A percentile compares a stretch with the other conserved stretches of the same genome.
Evolutionary conservation across 2,113 vertebrate genomes (phyloP).

Genomic region (Notarius quadriscutis): DNA sequence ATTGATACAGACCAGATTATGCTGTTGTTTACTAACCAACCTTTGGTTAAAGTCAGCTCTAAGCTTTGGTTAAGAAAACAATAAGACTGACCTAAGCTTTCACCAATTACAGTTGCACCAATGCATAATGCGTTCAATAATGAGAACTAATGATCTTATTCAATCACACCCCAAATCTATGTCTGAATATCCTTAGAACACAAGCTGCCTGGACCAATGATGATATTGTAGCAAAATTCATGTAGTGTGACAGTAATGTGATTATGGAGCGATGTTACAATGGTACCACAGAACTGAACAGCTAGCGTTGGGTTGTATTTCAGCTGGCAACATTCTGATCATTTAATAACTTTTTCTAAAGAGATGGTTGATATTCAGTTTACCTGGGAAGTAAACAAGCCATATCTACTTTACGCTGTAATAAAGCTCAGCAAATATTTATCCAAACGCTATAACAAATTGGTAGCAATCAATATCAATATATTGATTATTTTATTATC

Average conservation of each 20-base stretch:
- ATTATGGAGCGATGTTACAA: slow-evolving; percentile 13
- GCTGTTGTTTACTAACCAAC: background rate
- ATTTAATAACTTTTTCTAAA: slow-evolving; percentile 48
- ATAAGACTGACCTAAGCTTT: background rate
- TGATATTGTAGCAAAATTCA: slow-evolving; percentile 9
- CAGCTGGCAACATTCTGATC: slow-evolving; percentile 58
- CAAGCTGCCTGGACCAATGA: slow-evolving; percentile 8
- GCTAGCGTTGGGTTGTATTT: slow-evolving; percentile 23
- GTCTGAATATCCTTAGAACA: background rate
- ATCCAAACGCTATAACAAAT: slow-evolving; percentile 33
- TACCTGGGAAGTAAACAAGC: slow-evolving; percentile 52
- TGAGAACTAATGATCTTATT: slow-evolving; percentile 10
- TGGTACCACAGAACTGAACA: slow-evolving; percentile 4
- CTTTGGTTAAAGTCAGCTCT: background rate
- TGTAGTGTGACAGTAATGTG: slow-evolving; percentile 3
- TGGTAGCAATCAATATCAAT: slow-evolving; percentile 56
- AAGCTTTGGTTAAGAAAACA: background rate
- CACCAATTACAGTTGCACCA: background rate
- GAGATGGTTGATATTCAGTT: slow-evolving; percentile 46
- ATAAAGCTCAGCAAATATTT: slow-evolving; percentile 41
- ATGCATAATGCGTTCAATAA: background rate
- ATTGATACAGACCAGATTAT: slow-evolving; percentile 11
- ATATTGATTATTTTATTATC: background rate
- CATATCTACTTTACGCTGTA: slow-evolving; percentile 55
- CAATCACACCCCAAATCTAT: background rate